Evolutionary conservation across 2,888 invertebrate genomes (phyloP).

Genomic region (Aspidiotus rigidus): DNA sequence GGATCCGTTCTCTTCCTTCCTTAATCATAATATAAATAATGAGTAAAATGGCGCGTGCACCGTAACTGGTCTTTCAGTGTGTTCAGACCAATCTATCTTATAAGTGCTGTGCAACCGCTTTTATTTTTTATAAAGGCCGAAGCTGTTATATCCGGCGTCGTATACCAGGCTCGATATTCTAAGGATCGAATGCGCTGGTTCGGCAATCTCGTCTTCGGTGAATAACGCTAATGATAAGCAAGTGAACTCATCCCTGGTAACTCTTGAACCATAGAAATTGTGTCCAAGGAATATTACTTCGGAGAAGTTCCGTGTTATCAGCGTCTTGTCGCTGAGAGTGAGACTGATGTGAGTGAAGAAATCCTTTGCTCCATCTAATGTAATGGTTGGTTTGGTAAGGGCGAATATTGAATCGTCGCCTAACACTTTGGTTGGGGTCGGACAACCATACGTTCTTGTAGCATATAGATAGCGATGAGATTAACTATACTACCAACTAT

Average conservation of each 20-base stretch:
- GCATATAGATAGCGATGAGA: background rate
- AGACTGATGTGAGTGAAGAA: conserved; percentile 1
- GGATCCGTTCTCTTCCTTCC: too few relatives aligned
- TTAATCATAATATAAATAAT: too few relatives aligned
- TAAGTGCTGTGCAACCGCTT: background rate
- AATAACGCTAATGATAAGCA: conserved; percentile 5
- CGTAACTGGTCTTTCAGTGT: background rate
- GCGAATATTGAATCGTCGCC: conserved; percentile 12
- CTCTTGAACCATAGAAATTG: conserved; percentile 7
- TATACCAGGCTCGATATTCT: conserved; percentile 6
- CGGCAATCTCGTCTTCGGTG: background rate
- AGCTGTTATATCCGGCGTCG: conserved; percentile 3
- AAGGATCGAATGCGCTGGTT: background rate
- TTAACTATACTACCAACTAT: background rate
- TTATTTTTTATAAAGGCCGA: background rate
- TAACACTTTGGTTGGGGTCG: background rate
- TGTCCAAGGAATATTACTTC: conserved; percentile 8
- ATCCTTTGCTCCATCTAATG: background rate
- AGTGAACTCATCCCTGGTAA: conserved; percentile 7
- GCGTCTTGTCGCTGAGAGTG: background rate
- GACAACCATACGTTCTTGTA: too few relatives aligned
- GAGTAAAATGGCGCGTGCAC: background rate
- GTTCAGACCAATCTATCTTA: background rate
- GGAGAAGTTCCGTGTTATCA: background rate
- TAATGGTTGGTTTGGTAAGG: background rate